A percentile compares a stretch with the other conserved stretches of the same genome.
These are phyloP conservation scores for Mobula birostris DNA, from an alignment of 2,113 vertebrate species.

Conservation along the genomic window DNA sequence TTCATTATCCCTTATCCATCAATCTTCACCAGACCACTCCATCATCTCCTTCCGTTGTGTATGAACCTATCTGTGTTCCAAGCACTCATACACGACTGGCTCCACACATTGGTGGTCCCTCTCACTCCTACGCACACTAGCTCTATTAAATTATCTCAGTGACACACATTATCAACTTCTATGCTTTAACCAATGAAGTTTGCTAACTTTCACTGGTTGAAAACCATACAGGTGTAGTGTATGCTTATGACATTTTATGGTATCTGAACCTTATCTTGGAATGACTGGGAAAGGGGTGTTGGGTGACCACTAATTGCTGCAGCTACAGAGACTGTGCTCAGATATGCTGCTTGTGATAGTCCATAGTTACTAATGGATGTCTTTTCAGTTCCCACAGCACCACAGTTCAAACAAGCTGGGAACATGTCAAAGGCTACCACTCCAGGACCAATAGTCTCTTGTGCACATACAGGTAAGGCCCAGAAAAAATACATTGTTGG, in stretches of 20 bases:
- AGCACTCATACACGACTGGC: too few species aligned
- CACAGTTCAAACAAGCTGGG: not conserved
- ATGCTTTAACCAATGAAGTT: not conserved
- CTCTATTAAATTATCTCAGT: not conserved
- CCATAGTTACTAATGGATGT: not conserved
- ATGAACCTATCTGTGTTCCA: too few species aligned
- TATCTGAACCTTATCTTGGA: not conserved
- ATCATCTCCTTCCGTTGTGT: too few species aligned
- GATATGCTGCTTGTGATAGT: not conserved
- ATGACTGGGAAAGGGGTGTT: not conserved
- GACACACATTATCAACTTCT: not conserved
- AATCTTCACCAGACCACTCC: too few species aligned
- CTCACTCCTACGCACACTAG: too few species aligned
- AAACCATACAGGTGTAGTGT: not conserved
- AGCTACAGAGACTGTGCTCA: not conserved
- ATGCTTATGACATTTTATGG: not conserved
- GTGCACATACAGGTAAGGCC: conserved; percentile 20
- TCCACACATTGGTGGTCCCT: too few species aligned
- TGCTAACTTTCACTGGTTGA: not conserved
- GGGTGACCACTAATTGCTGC: not conserved
- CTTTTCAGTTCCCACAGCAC: conserved; percentile 5
- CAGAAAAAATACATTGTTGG: too few species aligned
- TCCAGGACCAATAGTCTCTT: not conserved
- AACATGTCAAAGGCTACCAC: not conserved
- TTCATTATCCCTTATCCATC: too few species aligned